A percentile compares a stretch with the other conserved stretches of the same genome.
These are phyloP conservation scores for Tridacna crocea DNA, from an alignment of 2,888 invertebrate genomes.

Conservation along the genomic window DNA sequence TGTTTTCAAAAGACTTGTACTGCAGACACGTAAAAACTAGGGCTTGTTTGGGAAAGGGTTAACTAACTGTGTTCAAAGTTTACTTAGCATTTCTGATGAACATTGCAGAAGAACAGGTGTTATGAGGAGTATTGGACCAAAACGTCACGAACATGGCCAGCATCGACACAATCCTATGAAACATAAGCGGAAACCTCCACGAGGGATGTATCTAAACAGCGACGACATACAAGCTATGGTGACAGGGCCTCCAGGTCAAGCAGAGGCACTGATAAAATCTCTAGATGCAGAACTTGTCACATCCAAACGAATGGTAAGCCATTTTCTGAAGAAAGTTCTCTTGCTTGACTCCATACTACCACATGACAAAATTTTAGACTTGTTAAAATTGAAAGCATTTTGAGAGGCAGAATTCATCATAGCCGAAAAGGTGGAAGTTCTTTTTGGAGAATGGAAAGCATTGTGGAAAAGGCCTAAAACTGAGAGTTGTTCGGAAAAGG, in stretches of 20 bases:
- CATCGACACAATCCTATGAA: conserved; percentile 78
- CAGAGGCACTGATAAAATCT: conserved; percentile 93
- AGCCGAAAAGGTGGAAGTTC: too few relatives aligned
- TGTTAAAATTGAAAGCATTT: neutral
- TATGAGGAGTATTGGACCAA: conserved; percentile 76
- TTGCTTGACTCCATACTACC: neutral
- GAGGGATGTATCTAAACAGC: conserved; percentile 98
- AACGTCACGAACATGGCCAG: conserved; percentile 77
- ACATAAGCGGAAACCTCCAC: conserved; percentile 92
- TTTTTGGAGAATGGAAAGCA: too few relatives aligned
- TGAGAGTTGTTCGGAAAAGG: too few relatives aligned
- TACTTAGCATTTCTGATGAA: neutral
- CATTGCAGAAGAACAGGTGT: conserved; percentile 76
- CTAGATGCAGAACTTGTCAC: conserved; percentile 97
- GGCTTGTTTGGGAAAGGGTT: too few relatives aligned
- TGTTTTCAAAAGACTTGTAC: too few relatives aligned
- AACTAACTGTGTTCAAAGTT: too few relatives aligned
- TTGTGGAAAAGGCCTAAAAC: too few relatives aligned
- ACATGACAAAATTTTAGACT: too few relatives aligned
- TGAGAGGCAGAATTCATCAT: neutral
- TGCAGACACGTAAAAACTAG: too few relatives aligned
- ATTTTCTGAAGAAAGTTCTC: neutral
- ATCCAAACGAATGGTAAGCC: conserved; percentile 95
- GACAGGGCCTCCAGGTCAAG: conserved; percentile 89
- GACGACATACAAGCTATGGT: conserved; percentile 97